Base-by-base conservation (phyloP, 2,113 vertebrate genomes). In the Lampris incognitus region DNA sequence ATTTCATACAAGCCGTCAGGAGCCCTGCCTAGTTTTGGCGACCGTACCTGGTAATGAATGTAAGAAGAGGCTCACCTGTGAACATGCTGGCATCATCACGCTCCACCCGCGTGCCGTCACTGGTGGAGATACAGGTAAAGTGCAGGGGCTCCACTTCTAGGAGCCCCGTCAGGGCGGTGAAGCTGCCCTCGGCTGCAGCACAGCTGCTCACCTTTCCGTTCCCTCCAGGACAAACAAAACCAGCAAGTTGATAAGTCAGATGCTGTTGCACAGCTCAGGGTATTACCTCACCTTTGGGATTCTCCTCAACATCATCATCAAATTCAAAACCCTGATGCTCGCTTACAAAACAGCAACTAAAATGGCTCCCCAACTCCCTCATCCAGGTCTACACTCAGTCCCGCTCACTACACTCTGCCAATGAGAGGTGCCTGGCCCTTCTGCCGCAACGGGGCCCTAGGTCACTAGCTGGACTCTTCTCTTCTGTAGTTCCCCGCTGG, bases 71-170 rank as follows among this genome's bases (percentile, higher is more conserved):
- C 93, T 94, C 96, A 99, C 98, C 97, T 89, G 97, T 99, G 94
- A 98, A 99, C 96, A 97, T 98, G 97, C 98, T 99, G 95, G 97
- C 97, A 90, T 99, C 97, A 85, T 99, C 98, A 91, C 98, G 96
- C 91, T 99, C 98, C 95, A 99, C 98, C 88, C 98, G 95, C 66
- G 98, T 99, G 78, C 98, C 98, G 85, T 99, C 98, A 88, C 98
- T 99, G 76, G 98, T 99, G 82, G 98, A 98, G 93, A 99, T 97
- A 82, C 98, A 99, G 76, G 95, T 97, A 90, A 99, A 99, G 92
- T 99, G 97, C 90, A 99, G 92, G 72, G 98, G 98, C 85, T 99
- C 98, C 61, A 99, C 98, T 93, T 99, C 98, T 59, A 99, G 90
- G 55, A 99, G 97, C 42, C 98, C 98, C 10, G 98, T 99, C 56